Percentiles rank a stretch among this genome's conserved stretches.
Conservation (phyloP, 2,113 vertebrate genomes). For the Ailuropoda melanoleuca region DNA sequence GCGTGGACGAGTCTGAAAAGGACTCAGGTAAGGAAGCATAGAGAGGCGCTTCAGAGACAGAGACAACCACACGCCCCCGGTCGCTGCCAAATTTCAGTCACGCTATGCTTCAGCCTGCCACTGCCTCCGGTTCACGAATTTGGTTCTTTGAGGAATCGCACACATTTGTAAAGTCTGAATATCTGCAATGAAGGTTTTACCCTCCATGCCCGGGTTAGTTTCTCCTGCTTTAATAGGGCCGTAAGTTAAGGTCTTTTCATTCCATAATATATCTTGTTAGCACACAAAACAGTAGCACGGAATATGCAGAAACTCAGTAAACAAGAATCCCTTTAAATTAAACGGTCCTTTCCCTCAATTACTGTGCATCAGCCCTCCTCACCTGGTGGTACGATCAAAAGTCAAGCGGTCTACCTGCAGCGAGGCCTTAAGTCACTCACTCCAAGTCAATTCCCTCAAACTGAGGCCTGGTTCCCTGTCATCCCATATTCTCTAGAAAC, state of each 20-base stretch:
- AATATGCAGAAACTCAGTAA: not conserved
- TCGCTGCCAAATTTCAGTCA: not conserved
- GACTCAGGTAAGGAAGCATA: not conserved
- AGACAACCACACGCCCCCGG: not conserved
- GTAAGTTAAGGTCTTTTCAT: not conserved
- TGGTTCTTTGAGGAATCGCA: not conserved
- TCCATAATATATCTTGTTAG: not conserved
- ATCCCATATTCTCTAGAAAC: not conserved
- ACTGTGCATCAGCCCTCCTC: not conserved
- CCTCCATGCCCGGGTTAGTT: not conserved
- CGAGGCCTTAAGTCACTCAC: not conserved
- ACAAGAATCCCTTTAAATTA: not conserved
- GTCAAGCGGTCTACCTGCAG: not conserved
- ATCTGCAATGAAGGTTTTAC: not conserved
- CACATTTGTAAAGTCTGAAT: not conserved
- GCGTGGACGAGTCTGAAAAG: not conserved
- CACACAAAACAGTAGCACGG: not conserved
- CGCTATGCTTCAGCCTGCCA: not conserved
- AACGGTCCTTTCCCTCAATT: not conserved
- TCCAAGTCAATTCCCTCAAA: not conserved
- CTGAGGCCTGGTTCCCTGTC: not conserved
- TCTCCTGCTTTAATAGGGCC: not conserved
- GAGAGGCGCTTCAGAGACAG: not conserved
- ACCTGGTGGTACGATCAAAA: not conserved
- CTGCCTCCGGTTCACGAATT: not conserved